These are phyloP conservation scores for Rhabdomys dilectus DNA, from an alignment of 2,113 vertebrate species.

Conservation along the genomic window DNA sequence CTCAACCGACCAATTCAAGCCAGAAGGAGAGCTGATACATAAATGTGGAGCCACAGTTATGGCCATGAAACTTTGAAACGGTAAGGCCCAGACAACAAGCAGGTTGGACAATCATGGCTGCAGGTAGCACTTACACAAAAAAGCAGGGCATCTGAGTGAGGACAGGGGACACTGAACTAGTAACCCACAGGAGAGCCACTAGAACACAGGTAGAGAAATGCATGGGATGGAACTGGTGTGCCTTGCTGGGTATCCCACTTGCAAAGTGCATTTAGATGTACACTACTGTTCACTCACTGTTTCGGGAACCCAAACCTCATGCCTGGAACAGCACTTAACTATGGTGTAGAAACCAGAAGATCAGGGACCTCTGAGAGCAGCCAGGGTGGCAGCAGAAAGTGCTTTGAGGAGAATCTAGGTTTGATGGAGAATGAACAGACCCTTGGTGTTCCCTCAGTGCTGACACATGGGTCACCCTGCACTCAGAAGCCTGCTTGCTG, in stretches of 20 bases:
- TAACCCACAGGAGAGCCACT: background rate
- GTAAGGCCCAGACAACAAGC: rapidly evolving
- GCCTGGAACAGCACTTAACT: rapidly evolving
- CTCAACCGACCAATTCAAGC: rapidly evolving
- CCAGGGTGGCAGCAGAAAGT: background rate
- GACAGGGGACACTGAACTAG: rapidly evolving
- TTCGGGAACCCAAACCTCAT: background rate
- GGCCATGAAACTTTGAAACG: rapidly evolving
- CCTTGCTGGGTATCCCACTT: rapidly evolving
- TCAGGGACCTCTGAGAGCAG: too few relatives aligned
- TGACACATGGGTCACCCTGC: rapidly evolving
- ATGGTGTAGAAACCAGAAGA: background rate
- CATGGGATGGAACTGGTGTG: rapidly evolving
- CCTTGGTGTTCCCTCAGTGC: background rate
- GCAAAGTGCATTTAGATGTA: background rate
- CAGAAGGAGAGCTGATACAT: rapidly evolving
- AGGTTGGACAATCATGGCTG: too few relatives aligned
- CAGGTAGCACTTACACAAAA: background rate
- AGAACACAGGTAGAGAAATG: rapidly evolving
- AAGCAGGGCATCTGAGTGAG: background rate
- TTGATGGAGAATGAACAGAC: background rate
- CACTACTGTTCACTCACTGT: rapidly evolving
- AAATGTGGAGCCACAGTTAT: too few relatives aligned
- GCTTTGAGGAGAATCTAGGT: background rate
- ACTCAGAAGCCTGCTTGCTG: background rate